Evolutionary conservation across 2,888 invertebrate genomes (phyloP), one percentile per base, ranked within the genome.

Genomic region (Eupeodes latifasciatus): DNA sequence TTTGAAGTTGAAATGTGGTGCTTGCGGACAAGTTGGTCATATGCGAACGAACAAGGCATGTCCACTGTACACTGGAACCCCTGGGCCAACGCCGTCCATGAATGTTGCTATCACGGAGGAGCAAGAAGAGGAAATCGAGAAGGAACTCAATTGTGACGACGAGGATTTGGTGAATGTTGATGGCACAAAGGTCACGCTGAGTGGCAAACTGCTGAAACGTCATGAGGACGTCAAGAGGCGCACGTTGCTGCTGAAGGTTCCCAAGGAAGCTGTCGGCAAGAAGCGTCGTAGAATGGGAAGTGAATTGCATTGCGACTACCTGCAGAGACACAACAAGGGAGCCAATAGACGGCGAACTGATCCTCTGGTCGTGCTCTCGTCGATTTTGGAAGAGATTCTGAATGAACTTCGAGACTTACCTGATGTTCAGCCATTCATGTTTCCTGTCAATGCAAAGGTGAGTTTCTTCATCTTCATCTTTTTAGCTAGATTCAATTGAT

Each of bases 1-100:
- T 93, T 94, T 98, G 74, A 98, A 98, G 94, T 94, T 99, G 85
- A 96, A 98, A 95, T 99, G 99, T 94, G 99, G 99, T 11, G 99
- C 99, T 10, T 99, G 99, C 94, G 99, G 99, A 10, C 98, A 94
- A 90, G 93, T 93, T 86, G 93, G 93, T 44, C 94, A 94, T 75
- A 94, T 93, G 93, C 91, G 99, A 77, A 99, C 99, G 0, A 99
- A 99, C 94, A 99, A 99, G 93, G 98, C 99, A 12, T 99, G 99
- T 93, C 99, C 99, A 0, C 94, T 98, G 71, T 99, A 99, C 93
- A 97, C 97, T 84, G 96, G 96, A 81, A 94, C 94, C 16, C 93
- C 92, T 82, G 95, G 95, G 66, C 94, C 94, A 19, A 93, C 95
- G 5, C 95, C 95, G 12, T 95, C 96, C 0, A 95, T 96, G 57